A percentile compares a stretch with the other conserved stretches of the same genome.
phyloP scores from a whole-genome alignment of 2,888 invertebrate genomes.

The Tenthredo distinguenda region DNA sequence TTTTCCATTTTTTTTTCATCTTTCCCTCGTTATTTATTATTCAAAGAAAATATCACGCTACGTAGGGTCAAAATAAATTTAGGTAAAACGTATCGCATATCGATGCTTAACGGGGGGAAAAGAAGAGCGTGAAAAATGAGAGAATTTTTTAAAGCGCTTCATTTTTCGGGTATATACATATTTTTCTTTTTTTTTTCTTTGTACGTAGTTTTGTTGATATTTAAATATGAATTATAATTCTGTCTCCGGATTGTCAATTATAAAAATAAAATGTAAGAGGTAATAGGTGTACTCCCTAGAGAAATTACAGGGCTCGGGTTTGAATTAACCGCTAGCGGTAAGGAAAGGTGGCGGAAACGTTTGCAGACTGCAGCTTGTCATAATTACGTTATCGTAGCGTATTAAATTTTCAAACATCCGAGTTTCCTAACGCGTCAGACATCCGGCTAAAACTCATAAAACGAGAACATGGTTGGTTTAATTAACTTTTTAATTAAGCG shows the following conservation, averaged over 20 bases:
- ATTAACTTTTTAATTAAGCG: constrained; percentile 48
- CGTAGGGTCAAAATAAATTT: background rate
- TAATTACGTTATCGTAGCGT: constrained; percentile 46
- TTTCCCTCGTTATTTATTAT: background rate
- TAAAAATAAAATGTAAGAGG: background rate
- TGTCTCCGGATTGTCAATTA: background rate
- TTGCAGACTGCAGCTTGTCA: constrained; percentile 23
- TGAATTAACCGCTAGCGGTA: background rate
- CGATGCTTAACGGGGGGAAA: background rate
- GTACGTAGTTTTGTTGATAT: background rate
- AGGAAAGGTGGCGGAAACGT: constrained; percentile 16
- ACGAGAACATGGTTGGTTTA: constrained; percentile 27
- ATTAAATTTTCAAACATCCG: constrained; percentile 46
- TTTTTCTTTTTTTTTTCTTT: no score
- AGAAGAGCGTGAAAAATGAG: background rate
- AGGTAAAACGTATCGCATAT: background rate
- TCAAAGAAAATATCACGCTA: background rate
- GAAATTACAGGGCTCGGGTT: background rate
- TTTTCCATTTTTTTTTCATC: background rate
- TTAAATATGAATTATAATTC: background rate
- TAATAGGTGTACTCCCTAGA: background rate
- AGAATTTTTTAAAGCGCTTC: background rate
- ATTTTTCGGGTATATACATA: background rate
- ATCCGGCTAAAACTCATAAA: constrained; percentile 25
- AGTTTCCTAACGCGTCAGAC: background rate